phyloP scores from a whole-genome alignment of 2,888 invertebrate genomes.

The Polia nebulosa region DNA sequence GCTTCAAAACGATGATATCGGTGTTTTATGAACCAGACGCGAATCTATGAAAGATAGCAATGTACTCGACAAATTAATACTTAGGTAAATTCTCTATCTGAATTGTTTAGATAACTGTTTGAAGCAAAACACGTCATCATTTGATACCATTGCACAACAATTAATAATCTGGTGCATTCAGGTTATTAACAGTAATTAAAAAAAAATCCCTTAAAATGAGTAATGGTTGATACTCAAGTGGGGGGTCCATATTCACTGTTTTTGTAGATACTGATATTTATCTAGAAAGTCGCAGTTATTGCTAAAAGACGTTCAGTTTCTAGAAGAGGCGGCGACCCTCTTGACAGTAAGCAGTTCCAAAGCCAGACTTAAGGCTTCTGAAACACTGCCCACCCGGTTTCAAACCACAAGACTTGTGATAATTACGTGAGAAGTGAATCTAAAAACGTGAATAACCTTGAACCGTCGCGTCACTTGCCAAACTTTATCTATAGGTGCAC shows the following conservation, averaged over 20 bases:
- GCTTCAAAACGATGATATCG: slow-evolving; percentile 14
- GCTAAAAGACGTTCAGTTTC: neutral
- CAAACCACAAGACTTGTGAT: neutral
- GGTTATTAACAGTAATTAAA: too few species aligned
- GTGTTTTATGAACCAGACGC: neutral
- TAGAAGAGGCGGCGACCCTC: too few species aligned
- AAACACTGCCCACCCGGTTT: neutral
- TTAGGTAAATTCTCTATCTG: neutral
- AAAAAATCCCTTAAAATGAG: neutral
- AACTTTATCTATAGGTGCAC: neutral
- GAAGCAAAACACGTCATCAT: neutral
- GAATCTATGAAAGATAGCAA: neutral
- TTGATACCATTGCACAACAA: slow-evolving; percentile 3
- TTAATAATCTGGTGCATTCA: neutral
- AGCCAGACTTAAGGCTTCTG: too few species aligned
- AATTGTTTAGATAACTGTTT: neutral
- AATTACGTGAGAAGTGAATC: neutral
- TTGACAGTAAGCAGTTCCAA: too few species aligned
- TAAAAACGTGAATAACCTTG: neutral
- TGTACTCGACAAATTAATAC: neutral
- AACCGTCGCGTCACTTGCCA: neutral
- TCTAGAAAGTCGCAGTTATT: too few species aligned
- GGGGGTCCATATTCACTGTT: neutral
- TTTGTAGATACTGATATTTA: neutral
- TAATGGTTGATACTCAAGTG: neutral